Base-by-base conservation (phyloP, 2,113 vertebrate genomes). In the Odontesthes bonariensis region DNA sequence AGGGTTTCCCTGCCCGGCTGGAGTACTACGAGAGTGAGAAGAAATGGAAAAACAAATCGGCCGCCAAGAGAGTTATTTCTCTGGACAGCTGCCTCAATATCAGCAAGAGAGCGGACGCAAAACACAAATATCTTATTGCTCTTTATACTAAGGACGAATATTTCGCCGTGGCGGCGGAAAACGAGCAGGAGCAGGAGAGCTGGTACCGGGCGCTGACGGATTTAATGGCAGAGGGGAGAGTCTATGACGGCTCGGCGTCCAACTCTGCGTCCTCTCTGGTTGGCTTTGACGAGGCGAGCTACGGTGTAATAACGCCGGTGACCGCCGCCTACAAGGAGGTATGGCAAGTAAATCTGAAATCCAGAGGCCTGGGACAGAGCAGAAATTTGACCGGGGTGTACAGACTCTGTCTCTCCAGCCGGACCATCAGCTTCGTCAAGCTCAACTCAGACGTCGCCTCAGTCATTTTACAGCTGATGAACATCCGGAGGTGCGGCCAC, bases 1-100 rank as follows among this genome's bases (percentile, higher is more conserved):
- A 93, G 33, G 92, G 95, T 49, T 93, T 81, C 75, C 93, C 95
- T 11, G 95, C 96, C 73, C 94, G 97, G 54, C 92, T 99, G 88
- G 98, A 99, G 92, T 99, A 99, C 92, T 99, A 99, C 85, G 97
- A 99, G 93, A 99, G 94, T 92, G 98, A 99, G 92, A 99, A 99
- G 94, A 99, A 99, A 96, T 99, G 97, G 97, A 95, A 91, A 86
- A 98, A 96, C 94, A 98, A 97, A 93, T 96, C 97, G 32, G 93
- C 94, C 62, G 96, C 98, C 59, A 97, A 97, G 92, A 94, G 97
- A 89, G 96, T 96, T 64, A 96, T 99, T 86, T 89, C 95, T 20
- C 93, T 99, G 80, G 97, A 98, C 93, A 96, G 95, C 82, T 98
- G 97, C 77, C 95, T 99, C 79, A 97, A 96, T 87, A 95, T 99